Base-by-base conservation (phyloP, 2,113 vertebrate species). In the Semicossyphus pulcher region DNA sequence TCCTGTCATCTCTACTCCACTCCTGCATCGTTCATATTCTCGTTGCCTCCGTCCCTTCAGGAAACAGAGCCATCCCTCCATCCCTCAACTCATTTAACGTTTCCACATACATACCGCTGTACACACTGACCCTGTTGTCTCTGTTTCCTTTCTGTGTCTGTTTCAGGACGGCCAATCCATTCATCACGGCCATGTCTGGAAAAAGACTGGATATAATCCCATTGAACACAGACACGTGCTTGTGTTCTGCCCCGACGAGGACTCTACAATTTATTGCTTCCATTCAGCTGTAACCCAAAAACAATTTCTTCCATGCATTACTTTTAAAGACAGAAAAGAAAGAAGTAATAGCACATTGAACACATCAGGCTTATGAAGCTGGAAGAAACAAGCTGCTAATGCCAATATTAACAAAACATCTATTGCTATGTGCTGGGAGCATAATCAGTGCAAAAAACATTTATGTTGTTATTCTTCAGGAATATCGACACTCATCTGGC, bases 61-160 rank as follows among this genome's bases (percentile, higher is more conserved):
- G 44, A 71, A 45, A 41, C 36, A 4, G 11, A 14, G 23, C 34
- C 5, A 18, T 47, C 49, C 62, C 73, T 51, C 48, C 36, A 18
- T 66, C 77, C 47, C 63, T 69, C 9, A 29, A 12, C 70, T 59
- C 77, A 74, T 78, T 77, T 72, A 25, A 23, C 16, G 52, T 11
- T 48, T n/a, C n/a, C n/a, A n/a, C n/a, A n/a, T 32, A 26, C 36
- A 26, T 34, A 58, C 31, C 6, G 23, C 36, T 29, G 42, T 0
- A 25, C 18, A 5, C 68, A 29, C 20, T 25, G 60, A 75, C 69
- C 76, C 54, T 25, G 34, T 6, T 52, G 51, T 45, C 18, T 58
- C 69, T 2, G 26, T 62, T 71, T 67, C 37, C 53, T 54, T 12
- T 28, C n/a, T 56, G 15, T 44, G 18, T 44, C 66, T 53, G 39